Percentiles rank a stretch among this genome's conserved stretches.
phyloP scores from a whole-genome alignment of 2,797 vertebrate species.

The Acanthiza pusilla region DNA sequence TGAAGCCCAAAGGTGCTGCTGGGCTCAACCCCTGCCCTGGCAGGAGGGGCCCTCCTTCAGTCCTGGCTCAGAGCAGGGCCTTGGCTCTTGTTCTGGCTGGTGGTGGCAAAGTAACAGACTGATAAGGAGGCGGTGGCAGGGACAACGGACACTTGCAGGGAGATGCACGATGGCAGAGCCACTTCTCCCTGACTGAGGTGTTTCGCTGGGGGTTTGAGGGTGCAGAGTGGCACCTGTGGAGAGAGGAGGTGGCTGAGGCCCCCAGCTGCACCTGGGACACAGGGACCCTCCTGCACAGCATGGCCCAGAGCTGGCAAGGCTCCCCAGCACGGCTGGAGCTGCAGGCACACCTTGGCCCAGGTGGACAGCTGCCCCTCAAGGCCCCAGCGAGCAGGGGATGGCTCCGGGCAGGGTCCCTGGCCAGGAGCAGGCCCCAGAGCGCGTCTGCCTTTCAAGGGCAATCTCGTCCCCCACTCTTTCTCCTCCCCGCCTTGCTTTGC shows the following conservation, averaged over 20 bases:
- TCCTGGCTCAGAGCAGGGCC: accelerated
- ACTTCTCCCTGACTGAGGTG: neutral
- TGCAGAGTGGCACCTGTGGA: neutral
- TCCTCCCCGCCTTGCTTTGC: too few species aligned
- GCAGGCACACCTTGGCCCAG: neutral
- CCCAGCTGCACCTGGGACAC: neutral
- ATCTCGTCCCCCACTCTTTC: too few species aligned
- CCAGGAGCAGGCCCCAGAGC: too few species aligned
- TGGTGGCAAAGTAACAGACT: too few species aligned
- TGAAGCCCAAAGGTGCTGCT: neutral
- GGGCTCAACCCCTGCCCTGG: neutral
- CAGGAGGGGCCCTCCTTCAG: accelerated
- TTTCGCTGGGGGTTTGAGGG: too few species aligned
- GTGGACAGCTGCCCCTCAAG: neutral
- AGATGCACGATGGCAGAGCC: too few species aligned
- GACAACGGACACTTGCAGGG: neutral
- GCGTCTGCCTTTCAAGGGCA: too few species aligned
- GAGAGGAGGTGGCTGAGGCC: neutral
- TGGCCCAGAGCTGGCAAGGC: neutral
- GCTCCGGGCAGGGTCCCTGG: too few species aligned
- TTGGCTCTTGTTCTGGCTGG: accelerated
- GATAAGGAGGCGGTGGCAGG: too few species aligned
- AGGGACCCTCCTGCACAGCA: neutral
- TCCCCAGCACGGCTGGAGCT: neutral
- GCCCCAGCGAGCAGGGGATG: too few species aligned